Conservation (phyloP, 1,140 invertebrate genomes). For the Helicoverpa zea region DNA sequence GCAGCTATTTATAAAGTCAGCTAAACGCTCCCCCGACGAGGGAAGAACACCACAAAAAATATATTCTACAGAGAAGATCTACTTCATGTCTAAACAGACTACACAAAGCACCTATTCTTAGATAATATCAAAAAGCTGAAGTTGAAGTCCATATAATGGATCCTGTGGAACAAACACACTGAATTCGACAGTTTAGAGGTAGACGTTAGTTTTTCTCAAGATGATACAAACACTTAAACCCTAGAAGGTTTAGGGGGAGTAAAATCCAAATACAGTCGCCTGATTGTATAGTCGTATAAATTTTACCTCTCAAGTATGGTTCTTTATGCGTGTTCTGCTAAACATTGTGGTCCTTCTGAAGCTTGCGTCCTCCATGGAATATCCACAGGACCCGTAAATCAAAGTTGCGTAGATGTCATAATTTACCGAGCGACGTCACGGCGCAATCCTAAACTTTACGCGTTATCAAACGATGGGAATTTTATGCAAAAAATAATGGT, state of each 20-base stretch:
- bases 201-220: background rate
- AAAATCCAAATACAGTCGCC: no score
- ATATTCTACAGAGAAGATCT: background rate
- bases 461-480: conserved; percentile 24
- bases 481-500: conserved; percentile 18
- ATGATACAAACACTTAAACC: background rate
- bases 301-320: background rate
- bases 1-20: conserved; percentile 51
- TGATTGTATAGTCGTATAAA: no score
- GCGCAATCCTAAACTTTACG: conserved; percentile 13
- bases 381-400: conserved; percentile 13
- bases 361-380: background rate
- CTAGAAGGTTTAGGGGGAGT: no score
- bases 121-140: background rate
- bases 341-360: background rate
- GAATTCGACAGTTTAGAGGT: background rate
- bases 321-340: background rate
- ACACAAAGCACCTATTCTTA: background rate
- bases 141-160: background rate
- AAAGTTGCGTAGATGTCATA: conserved; percentile 18
- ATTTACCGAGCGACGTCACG: conserved; percentile 19
- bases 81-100: background rate
- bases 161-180: background rate
- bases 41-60: background rate
- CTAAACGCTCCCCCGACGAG: conserved; percentile 49